These are phyloP conservation scores for Atta colombica DNA, from an alignment of 1,140 invertebrate species.

Conservation along the genomic window DNA sequence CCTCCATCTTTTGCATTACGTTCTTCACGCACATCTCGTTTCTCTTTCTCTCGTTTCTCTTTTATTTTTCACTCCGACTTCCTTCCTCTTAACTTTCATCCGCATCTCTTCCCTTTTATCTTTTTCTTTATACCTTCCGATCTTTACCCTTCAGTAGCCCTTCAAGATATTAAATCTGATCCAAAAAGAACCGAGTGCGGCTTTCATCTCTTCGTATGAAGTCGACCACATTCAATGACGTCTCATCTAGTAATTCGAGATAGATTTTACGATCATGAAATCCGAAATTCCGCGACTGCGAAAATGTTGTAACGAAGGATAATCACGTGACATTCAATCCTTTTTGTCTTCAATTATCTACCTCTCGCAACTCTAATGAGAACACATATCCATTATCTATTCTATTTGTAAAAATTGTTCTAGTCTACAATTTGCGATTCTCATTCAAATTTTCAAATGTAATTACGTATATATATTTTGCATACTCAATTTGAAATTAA, in stretches of 20 bases:
- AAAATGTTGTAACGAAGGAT: slow-evolving; percentile 14
- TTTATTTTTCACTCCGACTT: slow-evolving; percentile 30
- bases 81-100: slow-evolving; percentile 28
- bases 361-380: neutral
- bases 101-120: slow-evolving; percentile 18
- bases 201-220: slow-evolving; percentile 46
- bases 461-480: neutral
- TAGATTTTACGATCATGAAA: slow-evolving; percentile 20
- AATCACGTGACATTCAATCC: neutral
- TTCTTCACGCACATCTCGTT: slow-evolving; percentile 1
- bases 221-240: slow-evolving; percentile 23
- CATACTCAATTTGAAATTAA: slow-evolving; percentile 5
- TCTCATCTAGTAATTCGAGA: slow-evolving; percentile 31
- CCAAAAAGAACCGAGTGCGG: slow-evolving; percentile 30
- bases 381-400: neutral
- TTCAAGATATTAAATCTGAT: slow-evolving; percentile 55
- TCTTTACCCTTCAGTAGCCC: slow-evolving; percentile 23
- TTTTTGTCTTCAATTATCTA: slow-evolving; percentile 9
- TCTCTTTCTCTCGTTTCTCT: slow-evolving; percentile 25
- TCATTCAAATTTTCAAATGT: neutral
- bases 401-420: slow-evolving; percentile 13
- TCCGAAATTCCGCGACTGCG: slow-evolving; percentile 16
- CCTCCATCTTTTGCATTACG: slow-evolving; percentile 40
- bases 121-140: slow-evolving; percentile 33
- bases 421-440: neutral